Conservation (phyloP, 2,888 invertebrate genomes). For the Autographa gamma region DNA sequence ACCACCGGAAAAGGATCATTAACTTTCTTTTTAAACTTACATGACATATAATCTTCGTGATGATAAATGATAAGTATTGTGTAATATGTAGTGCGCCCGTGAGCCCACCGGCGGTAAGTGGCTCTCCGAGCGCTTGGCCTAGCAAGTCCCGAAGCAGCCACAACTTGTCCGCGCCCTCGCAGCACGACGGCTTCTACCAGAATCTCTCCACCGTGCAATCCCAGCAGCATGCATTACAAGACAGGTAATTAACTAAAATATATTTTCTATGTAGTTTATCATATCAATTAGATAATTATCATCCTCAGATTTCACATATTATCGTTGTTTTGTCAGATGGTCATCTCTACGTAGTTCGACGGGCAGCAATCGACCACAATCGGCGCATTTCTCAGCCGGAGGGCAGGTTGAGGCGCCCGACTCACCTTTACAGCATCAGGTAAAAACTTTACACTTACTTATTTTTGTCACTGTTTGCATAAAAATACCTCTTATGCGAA, state of each 20-base stretch:
- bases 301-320: neutral
- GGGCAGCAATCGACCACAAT: slow-evolving; percentile 83
- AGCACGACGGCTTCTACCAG: slow-evolving; percentile 88
- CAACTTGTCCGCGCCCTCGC: slow-evolving; percentile 77
- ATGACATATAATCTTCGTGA: neutral
- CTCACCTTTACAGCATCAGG: slow-evolving; percentile 74
- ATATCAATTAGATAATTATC: too few species aligned
- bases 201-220: slow-evolving; percentile 90
- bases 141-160: slow-evolving; percentile 85
- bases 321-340: slow-evolving; percentile 69
- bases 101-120: slow-evolving; percentile 47
- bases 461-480: too few species aligned
- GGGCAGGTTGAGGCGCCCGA: slow-evolving; percentile 68
- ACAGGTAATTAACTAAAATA: slow-evolving; percentile 66
- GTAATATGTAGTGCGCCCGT: slow-evolving; percentile 40
- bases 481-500: too few species aligned
- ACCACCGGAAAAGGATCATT: too few species aligned
- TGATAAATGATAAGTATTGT: too few species aligned
- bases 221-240: slow-evolving; percentile 74
- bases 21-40: neutral
- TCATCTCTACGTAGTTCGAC: slow-evolving; percentile 90
- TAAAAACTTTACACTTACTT: slow-evolving; percentile 33
- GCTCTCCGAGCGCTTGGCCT: slow-evolving; percentile 73
- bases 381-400: slow-evolving; percentile 77
- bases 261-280: neutral